phyloP scores from a whole-genome alignment of 2,113 vertebrate species.

The Parotia lawesii region DNA sequence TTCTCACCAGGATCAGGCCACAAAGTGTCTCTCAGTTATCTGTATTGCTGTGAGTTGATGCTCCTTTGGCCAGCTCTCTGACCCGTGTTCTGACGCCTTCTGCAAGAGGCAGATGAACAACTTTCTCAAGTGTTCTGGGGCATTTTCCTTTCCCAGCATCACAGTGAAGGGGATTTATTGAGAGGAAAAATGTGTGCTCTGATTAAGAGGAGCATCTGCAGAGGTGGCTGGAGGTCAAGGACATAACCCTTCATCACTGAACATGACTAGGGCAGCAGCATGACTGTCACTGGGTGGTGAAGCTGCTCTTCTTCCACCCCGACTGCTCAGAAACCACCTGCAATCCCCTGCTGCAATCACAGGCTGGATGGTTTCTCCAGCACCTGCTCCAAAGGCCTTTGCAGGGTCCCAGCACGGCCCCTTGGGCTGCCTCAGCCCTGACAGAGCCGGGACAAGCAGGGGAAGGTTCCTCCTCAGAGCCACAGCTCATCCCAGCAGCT shows the following conservation, averaged over 20 bases:
- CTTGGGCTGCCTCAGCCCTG: background rate
- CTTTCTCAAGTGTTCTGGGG: background rate
- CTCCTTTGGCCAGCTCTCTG: background rate
- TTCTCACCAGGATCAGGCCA: background rate
- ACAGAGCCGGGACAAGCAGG: background rate
- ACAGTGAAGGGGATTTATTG: background rate
- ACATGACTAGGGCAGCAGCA: background rate
- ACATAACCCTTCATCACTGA: background rate
- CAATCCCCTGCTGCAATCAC: fast-evolving
- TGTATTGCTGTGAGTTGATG: fast-evolving
- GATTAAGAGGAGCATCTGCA: background rate
- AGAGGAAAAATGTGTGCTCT: background rate
- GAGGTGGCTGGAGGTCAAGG: background rate
- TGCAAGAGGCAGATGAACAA: background rate
- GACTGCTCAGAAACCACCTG: background rate
- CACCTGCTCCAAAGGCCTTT: background rate
- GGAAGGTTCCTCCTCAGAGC: background rate
- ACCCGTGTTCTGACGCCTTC: fast-evolving
- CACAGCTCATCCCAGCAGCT: background rate
- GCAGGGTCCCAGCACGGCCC: background rate
- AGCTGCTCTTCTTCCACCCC: background rate
- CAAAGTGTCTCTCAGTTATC: background rate
- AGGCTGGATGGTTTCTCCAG: background rate
- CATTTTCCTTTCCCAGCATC: background rate
- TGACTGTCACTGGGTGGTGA: fast-evolving